Conservation (phyloP, 2,797 vertebrate species). For the Mionectes olivaceus region DNA sequence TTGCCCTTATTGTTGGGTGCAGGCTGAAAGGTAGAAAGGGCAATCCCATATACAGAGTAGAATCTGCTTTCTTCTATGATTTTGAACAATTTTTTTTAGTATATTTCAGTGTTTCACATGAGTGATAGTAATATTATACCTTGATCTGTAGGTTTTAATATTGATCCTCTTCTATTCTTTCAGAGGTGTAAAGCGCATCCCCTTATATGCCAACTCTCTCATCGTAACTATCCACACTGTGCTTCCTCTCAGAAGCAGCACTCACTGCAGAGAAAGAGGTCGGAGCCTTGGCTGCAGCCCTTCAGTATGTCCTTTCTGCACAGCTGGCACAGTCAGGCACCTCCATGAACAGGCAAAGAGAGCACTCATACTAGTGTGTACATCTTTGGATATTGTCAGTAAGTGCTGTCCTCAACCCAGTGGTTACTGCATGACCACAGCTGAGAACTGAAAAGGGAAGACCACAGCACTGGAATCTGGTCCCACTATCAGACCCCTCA, state of each 20-base stretch:
- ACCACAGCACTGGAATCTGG: not conserved
- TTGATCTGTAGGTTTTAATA: not conserved
- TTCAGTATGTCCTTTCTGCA: not conserved
- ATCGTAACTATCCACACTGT: not conserved
- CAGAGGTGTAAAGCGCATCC: not conserved
- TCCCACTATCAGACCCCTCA: not conserved
- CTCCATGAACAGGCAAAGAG: not conserved
- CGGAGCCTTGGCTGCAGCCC: not conserved
- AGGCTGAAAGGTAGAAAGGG: not conserved
- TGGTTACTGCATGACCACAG: not conserved
- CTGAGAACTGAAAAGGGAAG: not conserved
- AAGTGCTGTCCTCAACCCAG: not conserved
- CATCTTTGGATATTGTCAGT: not conserved
- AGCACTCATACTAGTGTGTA: rapidly evolving
- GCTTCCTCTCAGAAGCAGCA: not conserved
- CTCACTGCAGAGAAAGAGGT: not conserved
- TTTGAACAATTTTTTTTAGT: not conserved
- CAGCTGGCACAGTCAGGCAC: not conserved
- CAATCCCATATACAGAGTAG: not conserved
- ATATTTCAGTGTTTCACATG: not conserved
- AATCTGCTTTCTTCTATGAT: not conserved
- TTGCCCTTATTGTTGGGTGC: not conserved
- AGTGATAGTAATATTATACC: not conserved
- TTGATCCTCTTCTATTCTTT: not conserved
- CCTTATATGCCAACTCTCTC: not conserved